Evolutionary conservation across 2,888 invertebrate genomes (phyloP), one percentile per base, ranked within the genome.

Genomic region (Antheraea yamamai): DNA sequence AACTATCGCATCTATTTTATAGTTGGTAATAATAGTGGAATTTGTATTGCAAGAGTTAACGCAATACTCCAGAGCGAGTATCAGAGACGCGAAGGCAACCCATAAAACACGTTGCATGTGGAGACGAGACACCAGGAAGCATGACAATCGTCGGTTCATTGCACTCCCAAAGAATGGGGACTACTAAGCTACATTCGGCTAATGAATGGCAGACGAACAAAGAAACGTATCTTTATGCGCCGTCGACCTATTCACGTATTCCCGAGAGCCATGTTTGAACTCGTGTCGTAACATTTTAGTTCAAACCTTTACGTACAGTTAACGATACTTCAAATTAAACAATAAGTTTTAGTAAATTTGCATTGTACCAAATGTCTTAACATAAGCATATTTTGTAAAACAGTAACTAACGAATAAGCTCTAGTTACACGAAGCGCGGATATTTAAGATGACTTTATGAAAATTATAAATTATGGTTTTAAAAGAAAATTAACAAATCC

Each of bases 131-230:
- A 85, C 77, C 85, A 87, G 87, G 88, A 88, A 89, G 89, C 87
- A 88, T 87, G 89, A 91, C 92, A 91, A 88, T 87, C 82, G 89
- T 79, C 82, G 85, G 92, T 92, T 93, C 94, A 91, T 89, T 87
- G 93, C 87, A 89, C 94, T 88, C 85, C 82, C 79, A 79, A 89
- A 93, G 91, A 93, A 94, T 91, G 91, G 85, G 89, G 89, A 84
- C 87, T 87, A 86, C 90, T 85, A 88, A 87, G 88, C 87, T 85
- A 89, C 91, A 92, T 91, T 90, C 92, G 90, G 88, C 91, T 92
- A 93, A 94, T 93, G 94, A 93, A 94, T 93, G 88, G 90, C 89
- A 87, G 87, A 88, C 87, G 87, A 89, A 94, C 93, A 94, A 94
- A 92, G 88, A 89, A 84, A 82, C 83, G 83, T 87, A 88, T 88